A percentile compares a stretch with the other conserved stretches of the same genome.
Conservation (phyloP, 2,888 invertebrate species). For the Minunthozetes semirufus region DNA sequence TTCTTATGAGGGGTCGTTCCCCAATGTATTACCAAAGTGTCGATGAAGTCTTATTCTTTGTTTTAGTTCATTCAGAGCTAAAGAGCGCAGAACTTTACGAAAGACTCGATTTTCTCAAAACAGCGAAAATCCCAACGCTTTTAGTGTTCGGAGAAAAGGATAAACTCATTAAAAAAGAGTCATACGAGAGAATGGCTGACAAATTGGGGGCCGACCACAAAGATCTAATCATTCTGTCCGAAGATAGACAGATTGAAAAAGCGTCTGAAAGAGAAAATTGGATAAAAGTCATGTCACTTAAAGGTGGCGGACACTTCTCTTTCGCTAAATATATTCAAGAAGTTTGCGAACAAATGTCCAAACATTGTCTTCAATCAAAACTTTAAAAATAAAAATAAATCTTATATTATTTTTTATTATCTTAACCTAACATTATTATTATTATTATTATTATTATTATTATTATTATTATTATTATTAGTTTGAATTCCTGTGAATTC, state of each 20-base stretch:
- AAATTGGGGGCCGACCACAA: background rate
- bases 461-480: too few species aligned
- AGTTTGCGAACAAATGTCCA: background rate
- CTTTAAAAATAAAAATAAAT: too few species aligned
- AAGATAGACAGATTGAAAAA: background rate
- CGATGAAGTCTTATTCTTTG: constrained; percentile 27
- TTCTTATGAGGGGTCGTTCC: background rate
- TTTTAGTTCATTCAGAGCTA: too few species aligned
- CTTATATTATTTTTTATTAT: too few species aligned
- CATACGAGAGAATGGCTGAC: background rate
- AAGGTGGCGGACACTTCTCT: constrained; percentile 33
- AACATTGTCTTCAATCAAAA: background rate
- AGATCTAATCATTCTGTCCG: background rate
- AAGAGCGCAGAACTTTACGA: background rate
- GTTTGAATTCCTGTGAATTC: too few species aligned
- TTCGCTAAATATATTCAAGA: constrained; percentile 1
- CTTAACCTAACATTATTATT: too few species aligned
- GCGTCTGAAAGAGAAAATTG: background rate
- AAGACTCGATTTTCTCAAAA: background rate
- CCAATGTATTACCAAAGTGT: constrained; percentile 3
- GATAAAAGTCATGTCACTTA: background rate
- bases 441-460: too few species aligned
- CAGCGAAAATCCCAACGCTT: background rate
- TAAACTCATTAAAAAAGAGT: background rate
- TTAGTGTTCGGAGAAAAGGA: constrained; percentile 29